These are phyloP conservation scores for Procavia capensis DNA, from an alignment of 2,113 vertebrate species.

Conservation along the genomic window DNA sequence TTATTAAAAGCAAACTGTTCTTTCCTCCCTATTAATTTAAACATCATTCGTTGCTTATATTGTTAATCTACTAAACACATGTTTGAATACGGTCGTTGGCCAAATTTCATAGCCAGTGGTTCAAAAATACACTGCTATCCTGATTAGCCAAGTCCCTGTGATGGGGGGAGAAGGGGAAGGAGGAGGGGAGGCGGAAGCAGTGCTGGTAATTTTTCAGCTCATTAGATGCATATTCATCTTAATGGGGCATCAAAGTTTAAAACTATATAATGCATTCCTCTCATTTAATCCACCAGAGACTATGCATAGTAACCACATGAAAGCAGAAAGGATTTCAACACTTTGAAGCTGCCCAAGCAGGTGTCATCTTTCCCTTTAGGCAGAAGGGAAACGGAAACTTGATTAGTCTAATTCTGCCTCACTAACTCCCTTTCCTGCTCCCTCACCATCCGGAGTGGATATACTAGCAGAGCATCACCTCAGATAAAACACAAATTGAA, in stretches of 20 bases:
- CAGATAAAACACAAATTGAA: neutral
- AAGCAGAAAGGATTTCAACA: slow-evolving; percentile 84
- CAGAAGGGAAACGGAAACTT: slow-evolving; percentile 51
- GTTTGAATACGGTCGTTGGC: slow-evolving; percentile 75
- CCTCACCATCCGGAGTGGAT: neutral
- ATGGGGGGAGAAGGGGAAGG: neutral
- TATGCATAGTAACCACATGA: slow-evolving; percentile 82
- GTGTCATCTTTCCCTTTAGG: slow-evolving; percentile 81
- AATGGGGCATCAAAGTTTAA: slow-evolving; percentile 88
- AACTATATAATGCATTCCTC: slow-evolving; percentile 86
- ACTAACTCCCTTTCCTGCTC: slow-evolving; percentile 11
- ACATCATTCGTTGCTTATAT: slow-evolving; percentile 73
- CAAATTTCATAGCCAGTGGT: slow-evolving; percentile 71
- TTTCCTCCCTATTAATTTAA: slow-evolving; percentile 72
- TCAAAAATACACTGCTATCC: slow-evolving; percentile 56
- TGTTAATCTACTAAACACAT: slow-evolving; percentile 79
- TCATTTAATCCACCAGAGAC: slow-evolving; percentile 87
- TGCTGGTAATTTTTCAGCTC: slow-evolving; percentile 86
- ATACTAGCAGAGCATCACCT: neutral
- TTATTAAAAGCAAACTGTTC: slow-evolving; percentile 70
- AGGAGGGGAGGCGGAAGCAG: neutral
- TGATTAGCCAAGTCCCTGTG: slow-evolving; percentile 73
- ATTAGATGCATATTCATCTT: slow-evolving; percentile 87
- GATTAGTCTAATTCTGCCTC: slow-evolving; percentile 62
- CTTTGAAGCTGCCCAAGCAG: slow-evolving; percentile 75